phyloP scores from a whole-genome alignment of 2,797 vertebrate species.

The Anolis apletophallus region DNA sequence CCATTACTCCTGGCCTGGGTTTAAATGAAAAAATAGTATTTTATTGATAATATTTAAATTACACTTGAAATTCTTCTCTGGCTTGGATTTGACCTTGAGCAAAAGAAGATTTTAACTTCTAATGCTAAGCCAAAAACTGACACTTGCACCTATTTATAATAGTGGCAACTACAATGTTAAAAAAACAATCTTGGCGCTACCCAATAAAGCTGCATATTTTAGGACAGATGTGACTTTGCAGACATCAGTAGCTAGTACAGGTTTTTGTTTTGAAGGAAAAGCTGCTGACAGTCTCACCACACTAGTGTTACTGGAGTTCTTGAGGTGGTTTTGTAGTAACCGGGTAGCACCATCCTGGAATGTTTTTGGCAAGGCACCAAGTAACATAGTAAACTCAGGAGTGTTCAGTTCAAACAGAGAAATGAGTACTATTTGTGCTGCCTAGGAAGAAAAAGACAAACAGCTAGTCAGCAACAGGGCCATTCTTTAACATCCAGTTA shows the following conservation, averaged over 20 bases:
- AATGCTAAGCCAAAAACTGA: not conserved
- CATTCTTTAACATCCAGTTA: not conserved
- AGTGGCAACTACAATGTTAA: not conserved
- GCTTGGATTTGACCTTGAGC: not conserved
- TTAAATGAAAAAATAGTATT: not conserved
- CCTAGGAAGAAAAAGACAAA: slow-evolving; percentile 76
- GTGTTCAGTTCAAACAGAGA: slow-evolving; percentile 97
- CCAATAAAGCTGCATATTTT: not conserved
- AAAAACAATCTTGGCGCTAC: not conserved
- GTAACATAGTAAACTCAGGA: slow-evolving; percentile 98
- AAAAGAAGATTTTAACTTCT: not conserved
- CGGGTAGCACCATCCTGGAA: slow-evolving; percentile 99
- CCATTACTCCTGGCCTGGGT: not conserved
- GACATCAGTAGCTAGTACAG: slow-evolving; percentile 43
- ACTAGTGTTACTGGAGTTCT: slow-evolving; percentile 92
- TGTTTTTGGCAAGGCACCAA: slow-evolving; percentile 97
- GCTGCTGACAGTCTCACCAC: slow-evolving; percentile 81
- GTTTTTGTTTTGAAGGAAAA: not conserved
- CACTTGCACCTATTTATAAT: not conserved
- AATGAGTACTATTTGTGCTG: slow-evolving; percentile 95
- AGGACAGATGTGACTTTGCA: not conserved
- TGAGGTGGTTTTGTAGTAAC: slow-evolving; percentile 96
- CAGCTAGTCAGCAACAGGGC: not conserved
- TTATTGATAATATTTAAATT: not conserved
- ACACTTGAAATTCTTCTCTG: not conserved